Base-by-base conservation (phyloP, 2,797 vertebrate species). In the Poeciliopsis presidionis region DNA sequence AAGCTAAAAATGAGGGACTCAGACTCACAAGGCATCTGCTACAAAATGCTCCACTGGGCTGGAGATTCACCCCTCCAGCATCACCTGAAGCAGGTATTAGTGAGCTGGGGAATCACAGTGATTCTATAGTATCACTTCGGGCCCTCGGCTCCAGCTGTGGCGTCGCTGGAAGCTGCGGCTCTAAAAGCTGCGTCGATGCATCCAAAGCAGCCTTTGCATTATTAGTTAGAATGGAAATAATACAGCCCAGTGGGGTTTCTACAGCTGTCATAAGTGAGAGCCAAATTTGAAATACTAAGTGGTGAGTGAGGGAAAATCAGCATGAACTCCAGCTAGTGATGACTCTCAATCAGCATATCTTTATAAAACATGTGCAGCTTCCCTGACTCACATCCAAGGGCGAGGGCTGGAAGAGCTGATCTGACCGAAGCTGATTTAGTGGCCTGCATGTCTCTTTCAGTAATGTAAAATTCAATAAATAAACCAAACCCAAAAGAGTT, bases 281-380 rank as follows among this genome's bases (percentile, higher is more conserved):
- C 7, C 39, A n/a, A 61, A 45, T 59, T 61, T 45, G n/a, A 74
- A 74, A 74, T 43, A 45, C 41, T 57, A 74, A 61, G 73, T 59
- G 57, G 55, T 45, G 57, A 45, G 73, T 59, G 73, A 61, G 30
- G 14, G 61, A 67, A 65, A 76, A 76, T 16, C 11, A 36, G 28
- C 11, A 51, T 39, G 36, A 67, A 39, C 33, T 76, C 46, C 22
- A 49, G 45, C 25, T 36, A 49, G 45, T 28, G 16, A 65, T 65
- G 30, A 49, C 18, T 75, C 33, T 75, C 13, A 75, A 33, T 75
- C 30, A 65, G 74, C 45, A 75, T 65, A 36, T 65, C 28, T 75
- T 65, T 49, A 20, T 28, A n/a, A 63, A 67, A 51, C 36, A 67
- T 39, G 30, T 41, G 61, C 45, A 65, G 57, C 30, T 49, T 49